phyloP scores from a whole-genome alignment of 2,797 vertebrate genomes.

The Pantherophis vulpinus region DNA sequence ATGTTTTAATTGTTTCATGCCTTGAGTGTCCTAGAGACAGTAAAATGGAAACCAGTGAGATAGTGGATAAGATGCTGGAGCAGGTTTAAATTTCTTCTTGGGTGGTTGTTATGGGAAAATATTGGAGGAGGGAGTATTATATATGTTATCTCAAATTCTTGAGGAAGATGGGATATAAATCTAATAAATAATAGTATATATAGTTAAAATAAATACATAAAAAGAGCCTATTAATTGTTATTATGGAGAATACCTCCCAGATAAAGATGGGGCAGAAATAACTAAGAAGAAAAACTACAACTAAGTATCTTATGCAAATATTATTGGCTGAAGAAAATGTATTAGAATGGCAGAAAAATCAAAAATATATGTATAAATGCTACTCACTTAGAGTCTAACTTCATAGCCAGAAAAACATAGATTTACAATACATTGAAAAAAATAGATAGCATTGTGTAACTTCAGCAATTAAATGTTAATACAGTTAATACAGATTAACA shows the following conservation, averaged over 20 bases:
- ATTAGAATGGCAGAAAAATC: background rate
- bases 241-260: background rate
- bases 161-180: background rate
- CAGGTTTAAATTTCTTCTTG: background rate
- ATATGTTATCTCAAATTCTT: background rate
- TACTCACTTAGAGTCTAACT: background rate
- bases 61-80: background rate
- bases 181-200: background rate
- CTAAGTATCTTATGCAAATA: background rate
- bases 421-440: background rate
- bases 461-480: constrained; percentile 32
- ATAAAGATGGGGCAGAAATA: background rate
- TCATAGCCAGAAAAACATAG: background rate
- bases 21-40: background rate
- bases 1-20: background rate
- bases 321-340: background rate
- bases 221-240: background rate
- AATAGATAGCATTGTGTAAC: background rate
- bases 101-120: background rate
- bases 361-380: background rate
- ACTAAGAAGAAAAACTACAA: background rate
- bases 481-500: background rate
- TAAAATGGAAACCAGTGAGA: background rate
- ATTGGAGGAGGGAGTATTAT: background rate
- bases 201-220: background rate